Base-by-base conservation (phyloP, 2,113 vertebrate genomes). In the Micromys minutus region DNA sequence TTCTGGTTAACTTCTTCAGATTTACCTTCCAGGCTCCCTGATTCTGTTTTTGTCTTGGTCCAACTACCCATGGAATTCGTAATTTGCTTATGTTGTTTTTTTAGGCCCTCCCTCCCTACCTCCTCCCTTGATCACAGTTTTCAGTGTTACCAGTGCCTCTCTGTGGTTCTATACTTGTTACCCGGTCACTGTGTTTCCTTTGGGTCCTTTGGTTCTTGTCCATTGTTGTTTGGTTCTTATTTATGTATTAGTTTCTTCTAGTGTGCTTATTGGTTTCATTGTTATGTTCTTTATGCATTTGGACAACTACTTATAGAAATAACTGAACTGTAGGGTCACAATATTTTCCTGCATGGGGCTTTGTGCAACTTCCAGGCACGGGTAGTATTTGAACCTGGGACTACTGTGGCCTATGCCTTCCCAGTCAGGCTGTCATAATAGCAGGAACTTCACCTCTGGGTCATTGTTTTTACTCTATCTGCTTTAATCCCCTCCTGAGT, bases 231-330 rank as follows among this genome's bases (percentile, higher is more conserved):
- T 17, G 29, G 34, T 76, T 88, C n/a, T 84, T 96, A 6, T 76
- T 69, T 6, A 42, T 77, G 8, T 65, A n/a, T 74, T 93, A 26
- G 84, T 86, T 89, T 85, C 81, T 52, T 71, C 69, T 29, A 87
- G n/a, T 79, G 65, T 93, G n/a, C 24, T 63, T n/a, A 17, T 61
- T 91, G 24, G 52, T 65, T 90, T 93, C 84, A 24, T 29, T 72
- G 85, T 16, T 47, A 10, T 69, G 45, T 31, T 85, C 65, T 89
- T 93, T 87, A 36, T 74, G 36, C 42, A 93, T 79, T 74, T 72
- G 55, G 83, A 63, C 69, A 80, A n/a, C 72, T 90, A 45, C 45
- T 86, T 90, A 55, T 86, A 90, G 80, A 55, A 79, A 79, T 79
- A 52, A 79, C 45, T 52, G 16, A 19, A 34, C 4, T 8, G 3